Base-by-base conservation (phyloP, 2,797 vertebrate genomes). In the Coregonus sp. region DNA sequence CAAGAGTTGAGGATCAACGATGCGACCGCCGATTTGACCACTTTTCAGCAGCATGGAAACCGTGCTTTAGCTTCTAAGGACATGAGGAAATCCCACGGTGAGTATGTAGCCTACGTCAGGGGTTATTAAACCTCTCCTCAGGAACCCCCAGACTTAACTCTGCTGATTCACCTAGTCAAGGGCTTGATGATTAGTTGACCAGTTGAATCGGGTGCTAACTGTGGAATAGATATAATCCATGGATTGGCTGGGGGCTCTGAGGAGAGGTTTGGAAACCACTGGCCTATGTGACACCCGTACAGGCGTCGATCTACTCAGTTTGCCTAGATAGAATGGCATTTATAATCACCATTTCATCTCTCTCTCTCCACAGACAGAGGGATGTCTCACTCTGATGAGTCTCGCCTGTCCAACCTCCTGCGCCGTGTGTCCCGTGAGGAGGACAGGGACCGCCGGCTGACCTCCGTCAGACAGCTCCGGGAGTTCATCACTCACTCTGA, bases 1-100 rank as follows among this genome's bases (percentile, higher is more conserved):
- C 97, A 99, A 99, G 98, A 99, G 98, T 96, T 99, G 98, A 99
- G 97, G 93, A 94, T 97, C 94, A 98, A 99, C 95, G 96, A 99
- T 96, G 96, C 98, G 96, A 99, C 96, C 85, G 84, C 93, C 92
- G 97, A 99, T 95, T 96, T 96, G 93, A 96, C 94, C 91, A 95
- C 93, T 96, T 96, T 98, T 97, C 97, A 99, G 93, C 98, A 99
- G 93, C 98, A 99, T 98, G 98, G 98, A 94, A 98, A 94, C 94
- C 96, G 97, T 98, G 97, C 97, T 93, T 96, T 98, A 98, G 96
- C 96, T 96, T 93, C 97, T 93, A 99, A 99, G 97, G 98, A 99
- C 93, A 99, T 99, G 98, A 99, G 97, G 96, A 99, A 99, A 97
- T 96, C 96, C 94, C 97, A 99, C 96, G 98, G 98, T 99, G 93